Evolutionary conservation across 2,113 vertebrate genomes (phyloP).

Genomic region (Columba livia): DNA sequence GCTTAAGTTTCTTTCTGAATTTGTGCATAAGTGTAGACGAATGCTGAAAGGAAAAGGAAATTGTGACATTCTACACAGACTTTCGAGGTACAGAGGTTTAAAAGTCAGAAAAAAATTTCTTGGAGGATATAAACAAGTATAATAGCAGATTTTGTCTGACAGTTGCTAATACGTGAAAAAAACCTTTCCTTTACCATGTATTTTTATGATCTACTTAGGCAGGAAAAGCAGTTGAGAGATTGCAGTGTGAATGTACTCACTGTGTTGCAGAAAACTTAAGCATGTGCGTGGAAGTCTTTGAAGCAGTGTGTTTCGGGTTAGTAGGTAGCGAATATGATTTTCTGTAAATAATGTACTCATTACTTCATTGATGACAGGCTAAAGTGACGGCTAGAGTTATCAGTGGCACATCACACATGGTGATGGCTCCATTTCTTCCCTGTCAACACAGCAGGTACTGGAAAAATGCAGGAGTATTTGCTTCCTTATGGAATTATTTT

Average conservation of each 20-base stretch:
- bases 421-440: not conserved
- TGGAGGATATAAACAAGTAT: not conserved
- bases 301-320: not conserved
- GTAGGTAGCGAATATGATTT: not conserved
- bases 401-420: not conserved
- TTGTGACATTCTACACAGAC: not conserved
- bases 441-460: not conserved
- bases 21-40: not conserved
- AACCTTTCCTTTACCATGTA: not conserved
- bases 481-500: not conserved
- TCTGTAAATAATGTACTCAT: not conserved
- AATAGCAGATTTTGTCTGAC: slow-evolving; percentile 34
- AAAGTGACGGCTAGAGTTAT: not conserved
- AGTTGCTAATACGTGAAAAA: not conserved
- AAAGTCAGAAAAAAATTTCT: not conserved
- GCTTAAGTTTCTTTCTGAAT: not conserved
- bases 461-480: not conserved
- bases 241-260: not conserved
- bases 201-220: slow-evolving; percentile 19
- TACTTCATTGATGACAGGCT: not conserved
- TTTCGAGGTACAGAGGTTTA: not conserved
- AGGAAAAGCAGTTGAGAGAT: slow-evolving; percentile 12
- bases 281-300: not conserved
- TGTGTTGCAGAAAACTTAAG: not conserved
- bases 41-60: not conserved